Percentiles rank a stretch among this genome's conserved stretches.
These are phyloP conservation scores for Chironomus tentans DNA, from an alignment of 2,888 invertebrate genomes.

Conservation along the genomic window DNA sequence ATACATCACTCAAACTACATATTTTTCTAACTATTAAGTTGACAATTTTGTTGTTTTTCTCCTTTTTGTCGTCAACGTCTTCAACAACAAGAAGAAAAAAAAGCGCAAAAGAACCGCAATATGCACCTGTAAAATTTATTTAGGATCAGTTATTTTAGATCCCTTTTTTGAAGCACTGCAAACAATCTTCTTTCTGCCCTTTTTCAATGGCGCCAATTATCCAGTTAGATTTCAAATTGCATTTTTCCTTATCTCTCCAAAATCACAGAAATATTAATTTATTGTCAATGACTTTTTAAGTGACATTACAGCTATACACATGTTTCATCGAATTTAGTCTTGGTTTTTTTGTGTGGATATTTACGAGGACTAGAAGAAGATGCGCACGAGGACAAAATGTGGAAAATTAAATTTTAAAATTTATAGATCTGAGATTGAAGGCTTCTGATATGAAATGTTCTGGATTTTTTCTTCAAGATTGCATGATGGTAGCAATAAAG, in stretches of 20 bases:
- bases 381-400: constrained; percentile 12
- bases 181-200: neutral
- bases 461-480: neutral
- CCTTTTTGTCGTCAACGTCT: too few species aligned
- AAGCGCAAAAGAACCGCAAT: constrained; percentile 24
- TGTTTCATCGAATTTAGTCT: constrained; percentile 3
- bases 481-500: too few species aligned
- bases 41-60: too few species aligned
- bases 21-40: too few species aligned
- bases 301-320: neutral
- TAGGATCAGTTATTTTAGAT: constrained; percentile 9
- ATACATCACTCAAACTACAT: too few species aligned
- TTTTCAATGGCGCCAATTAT: constrained; percentile 15
- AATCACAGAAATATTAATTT: constrained; percentile 25
- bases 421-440: constrained; percentile 6
- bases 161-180: constrained; percentile 3
- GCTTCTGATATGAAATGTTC: neutral
- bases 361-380: neutral
- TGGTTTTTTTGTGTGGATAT: neutral
- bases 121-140: constrained; percentile 25
- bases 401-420: neutral
- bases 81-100: too few species aligned
- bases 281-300: constrained; percentile 4
- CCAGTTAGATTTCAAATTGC: neutral
- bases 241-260: constrained; percentile 15